These are phyloP conservation scores for Rambutsinella grinnellia DNA, from an alignment of 2,888 invertebrate genomes.

Conservation along the genomic window DNA sequence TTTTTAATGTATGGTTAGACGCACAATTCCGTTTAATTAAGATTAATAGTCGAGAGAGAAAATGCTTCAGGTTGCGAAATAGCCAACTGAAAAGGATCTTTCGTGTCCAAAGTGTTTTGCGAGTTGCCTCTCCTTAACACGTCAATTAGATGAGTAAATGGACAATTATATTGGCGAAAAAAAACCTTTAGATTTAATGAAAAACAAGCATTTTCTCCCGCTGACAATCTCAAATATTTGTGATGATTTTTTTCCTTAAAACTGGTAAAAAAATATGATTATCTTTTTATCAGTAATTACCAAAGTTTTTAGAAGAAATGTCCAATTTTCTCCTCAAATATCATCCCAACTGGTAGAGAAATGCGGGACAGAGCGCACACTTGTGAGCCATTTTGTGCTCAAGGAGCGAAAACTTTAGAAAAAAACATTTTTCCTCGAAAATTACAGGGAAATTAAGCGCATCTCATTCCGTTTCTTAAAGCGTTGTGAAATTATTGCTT, in stretches of 20 bases:
- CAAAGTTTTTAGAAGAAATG: no score
- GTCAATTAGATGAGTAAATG: no score
- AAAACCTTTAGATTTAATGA: no score
- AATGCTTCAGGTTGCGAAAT: no score
- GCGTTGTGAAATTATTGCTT: slow-evolving; percentile 22
- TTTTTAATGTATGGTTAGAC: slow-evolving; percentile 27
- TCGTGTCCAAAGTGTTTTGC: no score
- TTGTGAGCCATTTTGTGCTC: neutral
- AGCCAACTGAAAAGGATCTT: no score
- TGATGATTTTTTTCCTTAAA: neutral
- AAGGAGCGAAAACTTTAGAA: slow-evolving; percentile 9
- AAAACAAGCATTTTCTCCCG: no score
- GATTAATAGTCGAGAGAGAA: slow-evolving; percentile 9
- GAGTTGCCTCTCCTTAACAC: no score
- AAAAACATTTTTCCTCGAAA: slow-evolving; percentile 31
- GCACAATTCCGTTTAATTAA: slow-evolving; percentile 41
- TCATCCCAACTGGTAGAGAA: neutral
- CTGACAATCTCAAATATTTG: no score
- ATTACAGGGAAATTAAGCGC: slow-evolving; percentile 45
- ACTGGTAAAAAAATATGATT: neutral
- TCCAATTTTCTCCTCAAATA: neutral
- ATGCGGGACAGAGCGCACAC: neutral
- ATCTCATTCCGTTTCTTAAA: slow-evolving; percentile 3
- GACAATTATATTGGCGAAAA: no score
- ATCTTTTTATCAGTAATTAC: no score